Evolutionary conservation across 2,113 vertebrate genomes (phyloP).

Genomic region (human): GRCh38 chr3:109091501-109092000

Average conservation of each 20-base stretch:
- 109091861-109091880: constrained; percentile 53
- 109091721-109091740: neutral
- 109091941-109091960: constrained; percentile 27
- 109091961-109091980: constrained; percentile 55
- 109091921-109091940: constrained; percentile 35
- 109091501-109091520: neutral
- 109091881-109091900: constrained; percentile 11
- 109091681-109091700: neutral
- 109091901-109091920: constrained; percentile 33
- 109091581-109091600: neutral
- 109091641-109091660: neutral
- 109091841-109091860: neutral
- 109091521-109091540: neutral
- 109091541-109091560: neutral
- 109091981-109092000: constrained; percentile 42
- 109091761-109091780: neutral
- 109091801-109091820: neutral
- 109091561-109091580: neutral
- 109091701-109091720: neutral
- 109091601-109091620: neutral
- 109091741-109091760: neutral
- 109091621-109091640: neutral
- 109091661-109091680: neutral
- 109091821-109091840: neutral
- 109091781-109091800: constrained; percentile 16